Base-by-base conservation (phyloP, 2,797 vertebrate species). In the Epinephelus coioides region DNA sequence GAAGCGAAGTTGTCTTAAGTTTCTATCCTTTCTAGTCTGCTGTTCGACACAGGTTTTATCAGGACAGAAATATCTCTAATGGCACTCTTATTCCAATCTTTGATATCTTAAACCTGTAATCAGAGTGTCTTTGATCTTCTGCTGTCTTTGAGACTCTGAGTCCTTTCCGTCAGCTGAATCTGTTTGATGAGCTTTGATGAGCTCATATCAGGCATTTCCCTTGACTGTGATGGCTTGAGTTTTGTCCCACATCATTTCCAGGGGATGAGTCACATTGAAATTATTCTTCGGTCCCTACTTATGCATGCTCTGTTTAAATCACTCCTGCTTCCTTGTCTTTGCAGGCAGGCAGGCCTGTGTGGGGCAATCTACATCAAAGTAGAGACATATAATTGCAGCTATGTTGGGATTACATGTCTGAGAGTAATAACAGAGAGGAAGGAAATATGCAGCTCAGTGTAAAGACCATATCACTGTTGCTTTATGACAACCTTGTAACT, bases 121-220 rank as follows among this genome's bases (percentile, higher is more conserved):
- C 53, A 80, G 55, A 7, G 0, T 2, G 15, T 73, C 75, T 88
- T 81, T 86, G 74, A 81, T 86, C 78, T 12, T 27, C 61, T n/a
- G 12, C 46, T 54, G 64, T 76, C 67, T 78, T 72, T 65, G 49
- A 50, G 11, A 73, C 21, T 43, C 34, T 0, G 54, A 66, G 56
- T 69, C n/a, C 27, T 86, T 50, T 57, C 72, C 55, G 66, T 78
- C 73, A 66, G 18, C 40, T 68, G 49, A 71, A 74, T 79, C 43
- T 9, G 12, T 74, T 70, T 77, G 73, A 83, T 79, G 66, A 59
- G 61, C 64, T 49, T 73, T 90, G 71, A 87, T 72, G 59, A 61
- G 21, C 43, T 61, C 9, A n/a, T 54, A 77, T 73, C 64, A 47
- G 63, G 27, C 70, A 7, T 56, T n/a, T 69, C 34, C 54, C 44